Conservation (phyloP, 2,888 invertebrate species). For the Drosophila emarginata region DNA sequence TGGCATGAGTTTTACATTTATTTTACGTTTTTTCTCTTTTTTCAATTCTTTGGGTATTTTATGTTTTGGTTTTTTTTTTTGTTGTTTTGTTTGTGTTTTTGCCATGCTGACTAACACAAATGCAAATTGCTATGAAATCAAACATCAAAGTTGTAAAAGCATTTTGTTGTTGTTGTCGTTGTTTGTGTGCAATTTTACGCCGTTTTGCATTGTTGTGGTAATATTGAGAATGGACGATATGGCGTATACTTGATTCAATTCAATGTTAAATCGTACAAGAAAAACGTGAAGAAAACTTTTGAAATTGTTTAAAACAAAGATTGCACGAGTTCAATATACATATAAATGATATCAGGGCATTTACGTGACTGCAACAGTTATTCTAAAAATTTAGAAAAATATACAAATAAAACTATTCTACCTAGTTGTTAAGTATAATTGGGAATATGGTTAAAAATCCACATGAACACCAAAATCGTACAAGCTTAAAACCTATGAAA, state of each 20-base stretch:
- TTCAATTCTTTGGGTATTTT: constrained; percentile 2
- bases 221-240: constrained; percentile 7
- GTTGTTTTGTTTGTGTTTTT: neutral
- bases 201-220: constrained; percentile 26
- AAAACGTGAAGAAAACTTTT: constrained; percentile 14
- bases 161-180: constrained; percentile 25
- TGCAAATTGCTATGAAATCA: constrained; percentile 48
- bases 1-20: constrained; percentile 32
- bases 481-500: no score
- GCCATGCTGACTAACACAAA: constrained; percentile 12
- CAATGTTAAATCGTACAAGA: constrained; percentile 25
- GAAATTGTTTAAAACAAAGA: constrained; percentile 7
- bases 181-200: constrained; percentile 24
- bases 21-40: neutral
- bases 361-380: neutral
- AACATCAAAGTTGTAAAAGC: constrained; percentile 53
- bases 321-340: neutral
- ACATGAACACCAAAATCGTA: no score
- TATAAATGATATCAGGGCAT: neutral
- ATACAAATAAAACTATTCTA: no score
- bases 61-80: neutral
- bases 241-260: constrained; percentile 38
- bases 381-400: no score
- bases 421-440: no score
- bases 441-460: no score